Conservation (phyloP, 1,140 invertebrate species). For the Heterodera carotae region DNA sequence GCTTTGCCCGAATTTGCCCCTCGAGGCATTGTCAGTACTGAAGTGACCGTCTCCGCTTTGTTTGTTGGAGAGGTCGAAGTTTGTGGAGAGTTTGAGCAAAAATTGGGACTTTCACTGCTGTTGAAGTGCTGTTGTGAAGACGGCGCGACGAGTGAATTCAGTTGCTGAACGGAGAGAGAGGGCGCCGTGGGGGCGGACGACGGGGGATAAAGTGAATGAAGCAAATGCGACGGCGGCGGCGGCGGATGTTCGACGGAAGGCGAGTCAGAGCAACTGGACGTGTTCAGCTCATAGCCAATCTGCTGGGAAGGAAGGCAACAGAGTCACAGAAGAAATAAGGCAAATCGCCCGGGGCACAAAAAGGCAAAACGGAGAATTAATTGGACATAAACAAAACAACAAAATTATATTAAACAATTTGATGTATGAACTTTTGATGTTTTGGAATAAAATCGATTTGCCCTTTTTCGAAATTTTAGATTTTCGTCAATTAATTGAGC, state of each 20-base stretch:
- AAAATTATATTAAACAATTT: too few species aligned
- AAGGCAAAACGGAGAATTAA: too few species aligned
- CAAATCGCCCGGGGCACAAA: too few species aligned
- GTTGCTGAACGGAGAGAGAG: not conserved
- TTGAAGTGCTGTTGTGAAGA: not conserved
- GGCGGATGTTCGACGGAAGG: not conserved
- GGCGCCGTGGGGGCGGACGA: not conserved
- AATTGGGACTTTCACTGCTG: not conserved
- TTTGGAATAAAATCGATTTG: not conserved
- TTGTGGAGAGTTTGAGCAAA: not conserved
- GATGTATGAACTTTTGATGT: too few species aligned
- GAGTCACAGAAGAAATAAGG: not conserved
- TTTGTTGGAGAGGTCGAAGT: not conserved
- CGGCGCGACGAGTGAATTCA: not conserved
- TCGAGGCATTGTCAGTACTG: slow-evolving; percentile 20
- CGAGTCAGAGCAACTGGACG: not conserved
- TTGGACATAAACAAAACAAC: too few species aligned
- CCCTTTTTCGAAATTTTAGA: slow-evolving; percentile 11
- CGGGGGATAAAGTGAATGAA: not conserved
- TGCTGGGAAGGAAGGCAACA: not conserved
- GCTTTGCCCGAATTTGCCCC: slow-evolving; percentile 14
- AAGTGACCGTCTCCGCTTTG: not conserved
- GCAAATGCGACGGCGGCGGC: too few species aligned
- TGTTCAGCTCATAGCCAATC: not conserved
- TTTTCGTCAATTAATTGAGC: not conserved